Conservation (phyloP, 2,797 vertebrate genomes). For the Pelobates cultripes region DNA sequence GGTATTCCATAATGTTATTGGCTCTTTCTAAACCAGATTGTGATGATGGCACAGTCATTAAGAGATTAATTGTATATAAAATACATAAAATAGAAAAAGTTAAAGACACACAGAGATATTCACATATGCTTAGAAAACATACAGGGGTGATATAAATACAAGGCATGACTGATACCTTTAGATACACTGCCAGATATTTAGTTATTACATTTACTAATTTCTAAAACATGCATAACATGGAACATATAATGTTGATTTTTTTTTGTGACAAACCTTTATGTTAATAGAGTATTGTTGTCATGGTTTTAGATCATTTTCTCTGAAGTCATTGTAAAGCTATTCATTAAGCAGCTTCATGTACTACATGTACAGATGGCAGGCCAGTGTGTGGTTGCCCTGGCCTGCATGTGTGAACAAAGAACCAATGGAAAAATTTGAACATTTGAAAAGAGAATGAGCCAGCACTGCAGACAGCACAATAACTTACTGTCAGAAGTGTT, state of each 20-base stretch:
- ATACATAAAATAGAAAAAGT: no score
- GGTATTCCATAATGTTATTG: no score
- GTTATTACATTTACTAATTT: no score
- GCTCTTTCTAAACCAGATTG: no score
- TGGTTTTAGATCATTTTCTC: slow-evolving; percentile 67
- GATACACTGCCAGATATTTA: no score
- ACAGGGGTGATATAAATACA: no score
- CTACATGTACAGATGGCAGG: slow-evolving; percentile 86
- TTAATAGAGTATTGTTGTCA: slow-evolving; percentile 60
- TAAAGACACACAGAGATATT: no score
- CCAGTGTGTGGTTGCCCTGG: slow-evolving; percentile 59
- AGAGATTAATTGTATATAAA: no score
- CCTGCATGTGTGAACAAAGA: slow-evolving; percentile 33
- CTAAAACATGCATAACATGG: no score
- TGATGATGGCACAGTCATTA: no score
- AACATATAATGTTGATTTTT: neutral
- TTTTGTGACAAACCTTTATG: neutral
- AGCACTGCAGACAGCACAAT: slow-evolving; percentile 83
- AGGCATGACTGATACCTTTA: no score
- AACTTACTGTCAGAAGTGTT: slow-evolving; percentile 92
- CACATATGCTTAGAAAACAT: no score
- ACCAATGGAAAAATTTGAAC: slow-evolving; percentile 53
- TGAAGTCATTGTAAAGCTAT: slow-evolving; percentile 65
- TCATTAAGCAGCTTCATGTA: slow-evolving; percentile 77
- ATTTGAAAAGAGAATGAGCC: slow-evolving; percentile 77